phyloP scores from a whole-genome alignment of 64 coral and sea anemone species.

The Actinia equina region DNA sequence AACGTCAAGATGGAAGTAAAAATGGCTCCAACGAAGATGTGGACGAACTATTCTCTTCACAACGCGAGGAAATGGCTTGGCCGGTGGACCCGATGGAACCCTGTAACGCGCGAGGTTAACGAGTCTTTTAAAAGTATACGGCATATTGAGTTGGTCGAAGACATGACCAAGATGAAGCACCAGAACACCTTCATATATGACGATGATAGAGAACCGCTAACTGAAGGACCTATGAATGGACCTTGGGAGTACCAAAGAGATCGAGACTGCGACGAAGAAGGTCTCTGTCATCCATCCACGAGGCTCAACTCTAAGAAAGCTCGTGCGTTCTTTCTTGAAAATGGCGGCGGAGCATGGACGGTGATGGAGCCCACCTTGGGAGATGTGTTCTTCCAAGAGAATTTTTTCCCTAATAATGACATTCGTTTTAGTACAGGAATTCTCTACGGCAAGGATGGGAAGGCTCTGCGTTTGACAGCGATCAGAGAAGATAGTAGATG shows the following conservation, averaged over 20 bases:
- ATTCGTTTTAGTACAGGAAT: background rate
- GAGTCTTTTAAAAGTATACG: slow-evolving; percentile 6
- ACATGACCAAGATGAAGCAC: slow-evolving; percentile 4
- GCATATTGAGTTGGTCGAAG: background rate
- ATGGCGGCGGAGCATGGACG: slow-evolving; percentile 20
- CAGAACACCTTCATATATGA: slow-evolving; percentile 24
- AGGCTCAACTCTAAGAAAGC: background rate
- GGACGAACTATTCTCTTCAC: background rate
- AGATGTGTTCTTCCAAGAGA: background rate
- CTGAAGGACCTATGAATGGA: slow-evolving; percentile 13
- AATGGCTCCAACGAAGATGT: background rate
- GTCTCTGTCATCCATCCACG: background rate
- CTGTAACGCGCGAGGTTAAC: background rate
- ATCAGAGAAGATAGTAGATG: slow-evolving; percentile 10
- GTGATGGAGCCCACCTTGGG: background rate
- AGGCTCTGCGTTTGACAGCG: background rate
- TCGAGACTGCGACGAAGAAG: slow-evolving; percentile 17
- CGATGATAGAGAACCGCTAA: background rate
- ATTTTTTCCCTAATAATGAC: background rate
- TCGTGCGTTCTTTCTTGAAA: slow-evolving; percentile 13
- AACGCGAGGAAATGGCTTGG: slow-evolving; percentile 18
- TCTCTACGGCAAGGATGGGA: background rate
- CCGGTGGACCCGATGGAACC: background rate
- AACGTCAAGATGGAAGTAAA: background rate
- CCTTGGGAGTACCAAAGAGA: slow-evolving; percentile 27